Evolutionary conservation across 2,113 vertebrate species (phyloP).

Genomic region (Lycaon pictus): DNA sequence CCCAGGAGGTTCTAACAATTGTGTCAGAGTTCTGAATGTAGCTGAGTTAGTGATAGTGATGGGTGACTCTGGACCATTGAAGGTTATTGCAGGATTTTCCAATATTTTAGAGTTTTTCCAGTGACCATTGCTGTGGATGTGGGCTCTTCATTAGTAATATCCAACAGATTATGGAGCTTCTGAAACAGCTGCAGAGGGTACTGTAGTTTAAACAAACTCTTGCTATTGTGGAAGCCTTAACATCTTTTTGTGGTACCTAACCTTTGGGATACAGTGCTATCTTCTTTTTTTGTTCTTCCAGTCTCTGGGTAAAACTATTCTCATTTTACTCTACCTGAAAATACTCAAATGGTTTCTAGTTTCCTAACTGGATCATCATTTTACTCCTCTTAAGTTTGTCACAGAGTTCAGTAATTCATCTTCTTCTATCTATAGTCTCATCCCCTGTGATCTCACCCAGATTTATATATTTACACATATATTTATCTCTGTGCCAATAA

Average conservation of each 20-base stretch:
- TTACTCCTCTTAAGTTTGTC: neutral
- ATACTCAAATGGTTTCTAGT: neutral
- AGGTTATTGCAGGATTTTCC: neutral
- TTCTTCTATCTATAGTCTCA: neutral
- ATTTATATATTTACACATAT: neutral
- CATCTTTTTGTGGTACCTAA: neutral
- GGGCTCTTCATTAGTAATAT: neutral
- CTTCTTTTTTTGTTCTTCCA: neutral
- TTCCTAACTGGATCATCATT: neutral
- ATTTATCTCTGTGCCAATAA: neutral
- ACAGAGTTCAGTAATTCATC: neutral
- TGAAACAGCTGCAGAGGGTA: neutral
- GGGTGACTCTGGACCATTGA: neutral
- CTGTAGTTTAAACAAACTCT: neutral
- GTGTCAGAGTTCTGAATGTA: neutral
- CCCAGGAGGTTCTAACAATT: neutral
- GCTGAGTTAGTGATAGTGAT: neutral
- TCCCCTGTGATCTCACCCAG: neutral
- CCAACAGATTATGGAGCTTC: neutral
- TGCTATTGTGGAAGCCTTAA: neutral
- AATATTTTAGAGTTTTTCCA: neutral
- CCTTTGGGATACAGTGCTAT: neutral
- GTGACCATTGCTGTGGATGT: neutral
- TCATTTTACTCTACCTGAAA: neutral
- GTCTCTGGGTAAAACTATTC: neutral